phyloP scores from a whole-genome alignment of 2,888 invertebrate genomes.

The Drosophila greeni region DNA sequence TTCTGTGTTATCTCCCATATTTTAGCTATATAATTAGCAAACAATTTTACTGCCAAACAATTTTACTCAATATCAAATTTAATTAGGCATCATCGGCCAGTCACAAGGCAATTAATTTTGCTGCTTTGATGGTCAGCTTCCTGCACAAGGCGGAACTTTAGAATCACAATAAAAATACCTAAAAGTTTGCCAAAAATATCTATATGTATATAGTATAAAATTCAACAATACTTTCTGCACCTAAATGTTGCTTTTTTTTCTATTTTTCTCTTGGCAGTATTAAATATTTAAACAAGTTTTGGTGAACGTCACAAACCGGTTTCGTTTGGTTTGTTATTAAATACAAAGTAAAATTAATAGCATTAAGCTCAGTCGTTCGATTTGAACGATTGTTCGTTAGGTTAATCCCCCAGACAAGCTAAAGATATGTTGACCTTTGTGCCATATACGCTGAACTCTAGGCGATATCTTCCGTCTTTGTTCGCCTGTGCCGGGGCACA shows the following conservation, averaged over 20 bases:
- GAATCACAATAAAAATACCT: conserved; percentile 11
- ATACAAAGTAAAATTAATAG: conserved; percentile 21
- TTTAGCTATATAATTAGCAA: conserved; percentile 20
- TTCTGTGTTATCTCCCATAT: neutral
- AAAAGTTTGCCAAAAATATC: conserved; percentile 22
- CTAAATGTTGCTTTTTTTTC: neutral
- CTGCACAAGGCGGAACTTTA: conserved; percentile 36
- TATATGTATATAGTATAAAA: conserved; percentile 18
- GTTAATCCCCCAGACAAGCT: conserved; percentile 27
- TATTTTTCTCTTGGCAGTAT: conserved; percentile 2
- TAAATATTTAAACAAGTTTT: conserved; percentile 26
- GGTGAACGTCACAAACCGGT: conserved; percentile 32
- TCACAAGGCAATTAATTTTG: conserved; percentile 19
- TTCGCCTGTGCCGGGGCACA: conserved; percentile 9
- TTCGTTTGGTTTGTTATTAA: conserved; percentile 1
- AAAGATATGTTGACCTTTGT: conserved; percentile 66
- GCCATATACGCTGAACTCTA: conserved; percentile 50
- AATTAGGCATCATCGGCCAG: conserved; percentile 28
- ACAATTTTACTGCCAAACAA: conserved; percentile 22
- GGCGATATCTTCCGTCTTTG: conserved; percentile 47
- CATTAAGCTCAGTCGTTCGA: conserved; percentile 17
- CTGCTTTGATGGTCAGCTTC: conserved; percentile 17
- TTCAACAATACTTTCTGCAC: conserved; percentile 23
- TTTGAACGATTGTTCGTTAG: conserved; percentile 17
- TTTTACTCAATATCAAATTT: conserved; percentile 24